Conservation (phyloP, 1,140 invertebrate species). For the Phenacoccus solenopsis region DNA sequence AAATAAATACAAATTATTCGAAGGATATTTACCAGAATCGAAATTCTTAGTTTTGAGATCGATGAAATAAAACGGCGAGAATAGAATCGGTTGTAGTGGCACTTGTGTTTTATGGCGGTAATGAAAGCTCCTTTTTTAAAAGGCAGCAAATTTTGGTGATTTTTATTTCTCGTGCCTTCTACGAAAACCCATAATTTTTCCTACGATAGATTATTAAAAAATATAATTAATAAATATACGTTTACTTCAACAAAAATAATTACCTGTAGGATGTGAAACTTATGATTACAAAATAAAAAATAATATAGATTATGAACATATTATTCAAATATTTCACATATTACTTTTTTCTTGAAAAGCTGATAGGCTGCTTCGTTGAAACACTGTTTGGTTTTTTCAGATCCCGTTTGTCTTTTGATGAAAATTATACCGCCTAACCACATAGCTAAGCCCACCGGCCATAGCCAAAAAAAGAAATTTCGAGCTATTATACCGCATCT, state of each 20-base stretch:
- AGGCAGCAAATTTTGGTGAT: slow-evolving; percentile 34
- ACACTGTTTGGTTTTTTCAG: not conserved
- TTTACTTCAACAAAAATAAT: too few species aligned
- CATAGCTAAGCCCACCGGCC: slow-evolving; percentile 73
- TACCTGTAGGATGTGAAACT: too few species aligned
- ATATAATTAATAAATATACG: not conserved
- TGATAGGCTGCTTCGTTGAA: not conserved
- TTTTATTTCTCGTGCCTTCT: slow-evolving; percentile 43
- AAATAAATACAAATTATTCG: not conserved
- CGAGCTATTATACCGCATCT: slow-evolving; percentile 46
- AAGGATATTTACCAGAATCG: slow-evolving; percentile 34
- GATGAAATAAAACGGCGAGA: slow-evolving; percentile 53
- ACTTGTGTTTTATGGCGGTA: slow-evolving; percentile 55
- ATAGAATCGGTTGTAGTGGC: slow-evolving; percentile 56
- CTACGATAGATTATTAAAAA: slow-evolving; percentile 29
- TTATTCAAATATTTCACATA: not conserved
- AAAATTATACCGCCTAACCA: slow-evolving; percentile 79
- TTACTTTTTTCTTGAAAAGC: not conserved
- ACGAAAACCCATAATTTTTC: slow-evolving; percentile 52
- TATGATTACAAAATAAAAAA: not conserved
- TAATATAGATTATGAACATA: not conserved
- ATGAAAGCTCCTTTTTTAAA: slow-evolving; percentile 67
- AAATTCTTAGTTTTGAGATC: slow-evolving; percentile 39
- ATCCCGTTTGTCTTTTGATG: slow-evolving; percentile 54
- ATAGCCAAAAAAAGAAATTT: slow-evolving; percentile 71